These are phyloP conservation scores for Drosophila mayri DNA, from an alignment of 1,140 invertebrate genomes.

Conservation along the genomic window DNA sequence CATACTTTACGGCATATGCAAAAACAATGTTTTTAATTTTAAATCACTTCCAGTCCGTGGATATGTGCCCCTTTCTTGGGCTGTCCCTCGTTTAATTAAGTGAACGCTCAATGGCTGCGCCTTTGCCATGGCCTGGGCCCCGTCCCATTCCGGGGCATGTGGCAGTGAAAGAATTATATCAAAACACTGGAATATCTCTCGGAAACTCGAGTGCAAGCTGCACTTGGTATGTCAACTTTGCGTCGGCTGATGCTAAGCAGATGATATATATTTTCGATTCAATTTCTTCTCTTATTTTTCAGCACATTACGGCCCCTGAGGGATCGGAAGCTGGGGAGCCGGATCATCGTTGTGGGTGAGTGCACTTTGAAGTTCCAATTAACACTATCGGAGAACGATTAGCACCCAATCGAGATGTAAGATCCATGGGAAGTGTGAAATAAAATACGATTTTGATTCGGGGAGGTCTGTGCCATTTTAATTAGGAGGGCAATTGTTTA, in stretches of 20 bases:
- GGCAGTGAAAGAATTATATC: constrained; percentile 79
- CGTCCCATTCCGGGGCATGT: constrained; percentile 36
- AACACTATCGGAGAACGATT: constrained; percentile 57
- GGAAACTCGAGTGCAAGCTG: constrained; percentile 54
- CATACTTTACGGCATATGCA: constrained; percentile 74
- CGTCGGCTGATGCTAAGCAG: constrained; percentile 74
- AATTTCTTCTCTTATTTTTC: constrained; percentile 40
- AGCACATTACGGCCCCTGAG: constrained; percentile 51
- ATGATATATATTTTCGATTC: constrained; percentile 37
- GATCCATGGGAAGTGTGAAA: constrained; percentile 36
- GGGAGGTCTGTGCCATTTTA: constrained; percentile 36
- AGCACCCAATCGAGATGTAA: constrained; percentile 53
- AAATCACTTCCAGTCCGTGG: constrained; percentile 61
- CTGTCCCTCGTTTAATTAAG: constrained; percentile 70
- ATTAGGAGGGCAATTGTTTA: constrained; percentile 4
- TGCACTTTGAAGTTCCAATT: constrained; percentile 64
- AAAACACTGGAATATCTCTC: constrained; percentile 65
- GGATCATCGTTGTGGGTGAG: constrained; percentile 38
- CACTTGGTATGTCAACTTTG: constrained; percentile 83
- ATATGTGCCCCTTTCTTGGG: constrained; percentile 26
- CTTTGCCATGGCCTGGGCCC: constrained; percentile 19
- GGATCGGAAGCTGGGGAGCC: constrained; percentile 18
- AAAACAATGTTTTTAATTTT: constrained; percentile 75
- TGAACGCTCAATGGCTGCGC: constrained; percentile 55
- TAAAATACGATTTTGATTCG: constrained; percentile 27